Percentiles rank a stretch among this genome's conserved stretches.
These are phyloP conservation scores for Condylura cristata DNA, from an alignment of 2,113 vertebrate genomes.

Conservation along the genomic window DNA sequence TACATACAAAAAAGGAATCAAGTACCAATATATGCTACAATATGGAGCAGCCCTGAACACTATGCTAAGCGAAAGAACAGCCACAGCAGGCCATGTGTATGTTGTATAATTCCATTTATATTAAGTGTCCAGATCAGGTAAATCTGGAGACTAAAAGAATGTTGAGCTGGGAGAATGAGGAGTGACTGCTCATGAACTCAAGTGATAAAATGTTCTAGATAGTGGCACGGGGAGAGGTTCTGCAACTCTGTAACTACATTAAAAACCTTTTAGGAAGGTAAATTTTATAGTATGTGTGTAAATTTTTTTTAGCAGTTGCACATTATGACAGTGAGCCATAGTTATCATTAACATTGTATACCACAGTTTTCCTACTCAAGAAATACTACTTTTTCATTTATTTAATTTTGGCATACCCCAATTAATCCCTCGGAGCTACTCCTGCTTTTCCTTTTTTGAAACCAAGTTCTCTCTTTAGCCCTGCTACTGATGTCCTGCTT, in stretches of 20 bases:
- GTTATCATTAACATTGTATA: background rate
- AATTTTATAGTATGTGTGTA: background rate
- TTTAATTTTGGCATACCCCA: background rate
- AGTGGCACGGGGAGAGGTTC: background rate
- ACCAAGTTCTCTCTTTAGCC: background rate
- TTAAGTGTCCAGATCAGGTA: background rate
- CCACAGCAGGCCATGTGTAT: background rate
- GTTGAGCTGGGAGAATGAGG: background rate
- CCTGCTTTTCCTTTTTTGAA: background rate
- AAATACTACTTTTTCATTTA: background rate
- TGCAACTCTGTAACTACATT: background rate
- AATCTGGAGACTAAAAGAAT: background rate
- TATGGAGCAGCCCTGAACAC: background rate
- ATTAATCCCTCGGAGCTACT: background rate
- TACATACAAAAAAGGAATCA: background rate
- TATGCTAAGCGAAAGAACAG: background rate
- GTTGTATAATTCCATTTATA: background rate
- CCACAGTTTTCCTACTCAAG: background rate
- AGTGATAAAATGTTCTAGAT: conserved; percentile 2
- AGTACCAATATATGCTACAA: background rate
- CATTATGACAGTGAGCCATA: background rate
- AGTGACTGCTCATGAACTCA: background rate
- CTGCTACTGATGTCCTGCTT: background rate
- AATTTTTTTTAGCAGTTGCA: background rate
- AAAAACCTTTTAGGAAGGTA: background rate